Evolutionary conservation across 2,113 vertebrate species (phyloP).

Genomic region (Oenanthe melanoleuca): DNA sequence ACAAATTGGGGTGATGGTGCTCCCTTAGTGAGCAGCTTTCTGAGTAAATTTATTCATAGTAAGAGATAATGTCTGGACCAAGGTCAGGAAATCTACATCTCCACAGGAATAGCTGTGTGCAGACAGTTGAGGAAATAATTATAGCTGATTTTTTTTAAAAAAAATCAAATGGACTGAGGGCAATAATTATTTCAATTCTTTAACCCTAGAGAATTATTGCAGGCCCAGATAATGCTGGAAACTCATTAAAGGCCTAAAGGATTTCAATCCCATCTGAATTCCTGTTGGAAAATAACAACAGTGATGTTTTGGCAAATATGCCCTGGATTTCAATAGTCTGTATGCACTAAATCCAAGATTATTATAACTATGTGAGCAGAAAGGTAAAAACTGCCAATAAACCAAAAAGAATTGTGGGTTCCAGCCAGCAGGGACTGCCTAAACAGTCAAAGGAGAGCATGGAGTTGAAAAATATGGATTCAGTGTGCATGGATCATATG

Average conservation of each 20-base stretch:
- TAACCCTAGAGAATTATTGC: constrained; percentile 64
- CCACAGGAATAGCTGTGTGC: constrained; percentile 28
- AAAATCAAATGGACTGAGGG: constrained; percentile 15
- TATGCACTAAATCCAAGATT: neutral
- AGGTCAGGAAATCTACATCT: constrained; percentile 71
- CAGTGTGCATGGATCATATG: neutral
- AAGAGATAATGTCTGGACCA: constrained; percentile 60
- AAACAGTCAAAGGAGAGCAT: neutral
- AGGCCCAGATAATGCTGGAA: constrained; percentile 56
- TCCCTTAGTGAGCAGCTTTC: constrained; percentile 51
- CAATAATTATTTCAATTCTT: constrained; percentile 70
- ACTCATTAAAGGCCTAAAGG: constrained; percentile 70
- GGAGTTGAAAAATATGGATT: neutral
- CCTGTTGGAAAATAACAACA: constrained; percentile 54
- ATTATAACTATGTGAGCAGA: neutral
- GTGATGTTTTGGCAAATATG: neutral
- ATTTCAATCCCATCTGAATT: constrained; percentile 60
- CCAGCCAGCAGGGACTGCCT: neutral
- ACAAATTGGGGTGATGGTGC: constrained; percentile 55
- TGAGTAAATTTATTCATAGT: constrained; percentile 71
- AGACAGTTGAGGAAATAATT: constrained; percentile 72
- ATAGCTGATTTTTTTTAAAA: neutral
- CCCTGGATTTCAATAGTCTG: neutral
- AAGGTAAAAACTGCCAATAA: neutral
- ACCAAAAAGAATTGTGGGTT: neutral